A percentile compares a stretch with the other conserved stretches of the same genome.
phyloP scores from a whole-genome alignment of 1,140 invertebrate genomes.

The Oncopodura yosiiana region DNA sequence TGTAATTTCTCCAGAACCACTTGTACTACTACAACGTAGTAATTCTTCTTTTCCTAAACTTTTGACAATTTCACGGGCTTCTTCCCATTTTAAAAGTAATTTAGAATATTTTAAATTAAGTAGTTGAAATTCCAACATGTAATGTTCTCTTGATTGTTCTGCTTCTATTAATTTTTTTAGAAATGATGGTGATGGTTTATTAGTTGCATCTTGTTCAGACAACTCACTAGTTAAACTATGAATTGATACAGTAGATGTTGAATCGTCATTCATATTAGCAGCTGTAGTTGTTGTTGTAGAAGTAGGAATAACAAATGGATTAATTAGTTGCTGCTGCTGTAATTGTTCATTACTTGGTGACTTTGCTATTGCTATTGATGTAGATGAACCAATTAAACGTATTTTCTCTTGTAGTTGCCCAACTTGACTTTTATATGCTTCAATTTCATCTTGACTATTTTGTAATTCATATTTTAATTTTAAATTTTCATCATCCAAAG shows the following conservation, averaged over 20 bases:
- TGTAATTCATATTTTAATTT: constrained; percentile 14
- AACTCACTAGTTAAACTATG: too few species aligned
- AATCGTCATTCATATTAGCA: background rate
- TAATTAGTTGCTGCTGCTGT: too few species aligned
- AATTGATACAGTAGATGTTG: background rate
- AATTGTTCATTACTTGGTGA: too few species aligned
- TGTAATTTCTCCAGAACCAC: constrained; percentile 22
- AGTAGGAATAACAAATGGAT: too few species aligned
- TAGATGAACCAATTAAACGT: background rate
- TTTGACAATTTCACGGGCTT: constrained; percentile 24
- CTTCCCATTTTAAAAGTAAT: constrained; percentile 28
- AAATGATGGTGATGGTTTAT: background rate
- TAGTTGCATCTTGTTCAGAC: background rate
- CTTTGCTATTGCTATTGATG: background rate
- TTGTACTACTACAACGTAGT: too few species aligned
- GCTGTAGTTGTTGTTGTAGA: background rate
- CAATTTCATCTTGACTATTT: constrained; percentile 26
- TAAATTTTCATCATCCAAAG: constrained; percentile 16
- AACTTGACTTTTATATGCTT: constrained; percentile 28
- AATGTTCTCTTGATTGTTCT: constrained; percentile 23
- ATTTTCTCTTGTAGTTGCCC: constrained; percentile 27
- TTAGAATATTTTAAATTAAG: constrained; percentile 30
- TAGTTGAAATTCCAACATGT: constrained; percentile 25
- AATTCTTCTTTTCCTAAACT: constrained; percentile 22
- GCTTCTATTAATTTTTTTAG: constrained; percentile 19